Evolutionary conservation across 2,113 vertebrate genomes (phyloP).

Genomic region (Aviceda subcristata): DNA sequence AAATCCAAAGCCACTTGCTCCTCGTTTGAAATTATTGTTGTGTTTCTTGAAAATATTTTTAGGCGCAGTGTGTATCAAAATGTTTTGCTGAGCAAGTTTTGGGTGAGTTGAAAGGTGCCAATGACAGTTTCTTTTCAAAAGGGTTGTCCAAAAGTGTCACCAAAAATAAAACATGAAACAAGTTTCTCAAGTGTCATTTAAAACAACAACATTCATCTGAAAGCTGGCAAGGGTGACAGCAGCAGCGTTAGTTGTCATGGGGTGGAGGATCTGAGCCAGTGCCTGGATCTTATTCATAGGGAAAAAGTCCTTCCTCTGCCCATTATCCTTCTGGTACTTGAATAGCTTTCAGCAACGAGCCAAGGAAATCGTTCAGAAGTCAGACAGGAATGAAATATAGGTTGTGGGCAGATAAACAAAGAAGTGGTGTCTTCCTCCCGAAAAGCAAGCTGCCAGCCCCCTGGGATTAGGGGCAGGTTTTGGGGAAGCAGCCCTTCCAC

Average conservation of each 20-base stretch:
- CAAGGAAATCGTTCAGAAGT: not conserved
- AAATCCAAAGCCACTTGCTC: conserved; percentile 5
- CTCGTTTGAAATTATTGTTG: not conserved
- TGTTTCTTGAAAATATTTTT: conserved; percentile 35
- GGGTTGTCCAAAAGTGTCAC: conserved; percentile 21
- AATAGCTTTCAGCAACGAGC: not conserved
- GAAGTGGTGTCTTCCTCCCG: not conserved
- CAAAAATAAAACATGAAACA: conserved; percentile 46
- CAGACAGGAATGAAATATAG: not conserved
- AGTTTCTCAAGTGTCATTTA: conserved; percentile 25
- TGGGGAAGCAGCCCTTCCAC: not conserved
- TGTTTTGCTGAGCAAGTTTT: conserved; percentile 15
- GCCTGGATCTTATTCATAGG: conserved; percentile 40
- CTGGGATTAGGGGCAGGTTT: not conserved
- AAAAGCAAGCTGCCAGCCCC: not conserved
- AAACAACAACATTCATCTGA: conserved; percentile 22
- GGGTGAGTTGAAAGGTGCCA: conserved; percentile 40
- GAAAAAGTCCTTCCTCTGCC: conserved; percentile 35
- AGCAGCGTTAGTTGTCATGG: not conserved
- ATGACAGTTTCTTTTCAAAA: conserved; percentile 18
- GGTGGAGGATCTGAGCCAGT: conserved; percentile 22
- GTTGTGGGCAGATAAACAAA: not conserved
- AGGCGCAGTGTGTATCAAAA: not conserved
- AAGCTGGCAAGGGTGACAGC: not conserved
- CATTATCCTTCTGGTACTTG: not conserved